Conservation (phyloP, 2,113 vertebrate species). For the Chaenogobius annularis region DNA sequence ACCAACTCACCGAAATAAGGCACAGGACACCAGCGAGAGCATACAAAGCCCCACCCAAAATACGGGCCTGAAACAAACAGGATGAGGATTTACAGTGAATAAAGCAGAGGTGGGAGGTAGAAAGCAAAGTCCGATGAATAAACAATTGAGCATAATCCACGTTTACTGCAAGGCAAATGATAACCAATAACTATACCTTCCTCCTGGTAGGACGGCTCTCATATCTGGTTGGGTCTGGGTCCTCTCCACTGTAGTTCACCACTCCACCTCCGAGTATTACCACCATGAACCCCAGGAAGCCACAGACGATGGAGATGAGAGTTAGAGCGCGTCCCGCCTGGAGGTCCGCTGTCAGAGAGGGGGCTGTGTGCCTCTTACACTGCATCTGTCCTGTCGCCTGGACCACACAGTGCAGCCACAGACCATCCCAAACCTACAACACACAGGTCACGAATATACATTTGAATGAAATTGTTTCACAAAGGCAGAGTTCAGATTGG, state of each 20-base stretch:
- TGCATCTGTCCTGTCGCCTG: constrained; percentile 52
- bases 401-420: constrained; percentile 46
- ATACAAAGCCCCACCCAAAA: constrained; percentile 39
- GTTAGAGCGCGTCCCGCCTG: constrained; percentile 40
- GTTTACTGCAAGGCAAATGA: neutral
- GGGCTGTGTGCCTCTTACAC: constrained; percentile 38
- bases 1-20: constrained; percentile 48
- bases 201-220: neutral
- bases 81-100: neutral
- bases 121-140: neutral
- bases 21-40: constrained; percentile 32
- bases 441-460: neutral
- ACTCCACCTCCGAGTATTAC: constrained; percentile 21
- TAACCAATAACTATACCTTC: constrained; percentile 18
- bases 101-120: neutral
- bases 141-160: too few species aligned
- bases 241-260: constrained; percentile 23
- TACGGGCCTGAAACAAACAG: constrained; percentile 9
- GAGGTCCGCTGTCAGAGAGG: constrained; percentile 30
- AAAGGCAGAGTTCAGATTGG: too few species aligned
- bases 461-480: too few species aligned
- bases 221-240: neutral
- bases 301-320: constrained; percentile 25
- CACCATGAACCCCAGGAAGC: constrained; percentile 37
- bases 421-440: constrained; percentile 40